Evolutionary conservation across 2,113 vertebrate genomes (phyloP).

Genomic region (Seriola rivoliana): DNA sequence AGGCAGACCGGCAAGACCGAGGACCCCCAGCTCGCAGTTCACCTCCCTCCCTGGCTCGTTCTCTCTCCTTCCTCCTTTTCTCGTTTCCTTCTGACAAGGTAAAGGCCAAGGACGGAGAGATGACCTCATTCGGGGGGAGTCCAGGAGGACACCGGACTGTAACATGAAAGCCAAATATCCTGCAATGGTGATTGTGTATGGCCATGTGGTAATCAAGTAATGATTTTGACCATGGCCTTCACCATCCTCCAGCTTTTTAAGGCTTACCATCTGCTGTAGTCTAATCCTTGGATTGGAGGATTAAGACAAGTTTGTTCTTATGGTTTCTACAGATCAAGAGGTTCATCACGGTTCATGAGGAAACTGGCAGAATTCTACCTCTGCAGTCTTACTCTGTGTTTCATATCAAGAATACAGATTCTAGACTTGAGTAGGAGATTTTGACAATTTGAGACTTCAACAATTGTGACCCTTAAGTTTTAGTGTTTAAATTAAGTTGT

Average conservation of each 20-base stretch:
- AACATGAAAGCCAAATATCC: slow-evolving; percentile 18
- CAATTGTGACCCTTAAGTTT: too few relatives aligned
- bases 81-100: slow-evolving; percentile 12
- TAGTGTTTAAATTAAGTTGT: too few relatives aligned
- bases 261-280: neutral
- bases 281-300: slow-evolving; percentile 13
- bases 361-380: neutral
- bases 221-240: neutral
- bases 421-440: too few relatives aligned
- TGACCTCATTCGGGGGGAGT: slow-evolving; percentile 32
- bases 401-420: neutral
- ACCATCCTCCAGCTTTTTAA: neutral
- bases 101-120: slow-evolving; percentile 5
- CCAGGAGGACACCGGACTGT: neutral
- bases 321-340: neutral
- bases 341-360: neutral
- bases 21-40: slow-evolving; percentile 31
- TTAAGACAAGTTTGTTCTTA: slow-evolving; percentile 4
- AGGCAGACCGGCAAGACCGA: slow-evolving; percentile 55
- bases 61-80: slow-evolving; percentile 23
- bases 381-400: neutral
- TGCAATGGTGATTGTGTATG: slow-evolving; percentile 3
- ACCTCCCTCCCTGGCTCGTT: slow-evolving; percentile 5
- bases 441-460: too few relatives aligned
- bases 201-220: slow-evolving; percentile 22